phyloP scores from a whole-genome alignment of 2,113 vertebrate genomes.

The Crocuta crocuta region DNA sequence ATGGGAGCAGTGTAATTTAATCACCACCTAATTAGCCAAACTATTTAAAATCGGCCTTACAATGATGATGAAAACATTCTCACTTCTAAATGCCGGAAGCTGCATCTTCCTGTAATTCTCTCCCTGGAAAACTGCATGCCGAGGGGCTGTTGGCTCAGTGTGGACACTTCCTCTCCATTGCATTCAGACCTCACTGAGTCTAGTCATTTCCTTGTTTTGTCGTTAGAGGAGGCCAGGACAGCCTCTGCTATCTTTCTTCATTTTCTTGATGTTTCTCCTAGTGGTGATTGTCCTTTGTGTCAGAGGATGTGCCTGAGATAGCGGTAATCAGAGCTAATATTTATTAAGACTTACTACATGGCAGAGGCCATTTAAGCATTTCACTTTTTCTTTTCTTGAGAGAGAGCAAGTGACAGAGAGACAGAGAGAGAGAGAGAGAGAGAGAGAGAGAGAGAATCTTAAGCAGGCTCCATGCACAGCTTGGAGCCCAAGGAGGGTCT shows the following conservation, averaged over 20 bases:
- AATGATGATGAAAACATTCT: conserved; percentile 70
- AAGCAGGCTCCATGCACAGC: too few relatives aligned
- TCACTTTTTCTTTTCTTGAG: too few relatives aligned
- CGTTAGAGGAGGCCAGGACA: background rate
- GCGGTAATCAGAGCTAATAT: background rate
- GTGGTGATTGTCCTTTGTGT: background rate
- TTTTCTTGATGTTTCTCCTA: background rate
- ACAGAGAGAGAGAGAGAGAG: too few relatives aligned
- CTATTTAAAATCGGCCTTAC: conserved; percentile 69
- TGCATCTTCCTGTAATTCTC: conserved; percentile 58
- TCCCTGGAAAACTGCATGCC: conserved; percentile 20
- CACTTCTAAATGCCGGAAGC: conserved; percentile 72
- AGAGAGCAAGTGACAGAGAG: too few relatives aligned
- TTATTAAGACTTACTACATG: background rate
- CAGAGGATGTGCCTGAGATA: background rate
- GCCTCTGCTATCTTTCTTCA: background rate
- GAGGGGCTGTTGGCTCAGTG: background rate
- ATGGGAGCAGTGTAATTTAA: conserved; percentile 61
- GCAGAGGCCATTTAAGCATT: too few relatives aligned
- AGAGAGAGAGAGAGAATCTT: too few relatives aligned
- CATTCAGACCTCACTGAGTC: background rate
- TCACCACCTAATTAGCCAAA: conserved; percentile 77
- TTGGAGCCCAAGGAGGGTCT: too few relatives aligned
- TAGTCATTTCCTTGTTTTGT: conserved; percentile 58
- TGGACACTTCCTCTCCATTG: background rate